phyloP scores from a whole-genome alignment of 2,113 vertebrate genomes.

The Gasterosteus nipponicus region DNA sequence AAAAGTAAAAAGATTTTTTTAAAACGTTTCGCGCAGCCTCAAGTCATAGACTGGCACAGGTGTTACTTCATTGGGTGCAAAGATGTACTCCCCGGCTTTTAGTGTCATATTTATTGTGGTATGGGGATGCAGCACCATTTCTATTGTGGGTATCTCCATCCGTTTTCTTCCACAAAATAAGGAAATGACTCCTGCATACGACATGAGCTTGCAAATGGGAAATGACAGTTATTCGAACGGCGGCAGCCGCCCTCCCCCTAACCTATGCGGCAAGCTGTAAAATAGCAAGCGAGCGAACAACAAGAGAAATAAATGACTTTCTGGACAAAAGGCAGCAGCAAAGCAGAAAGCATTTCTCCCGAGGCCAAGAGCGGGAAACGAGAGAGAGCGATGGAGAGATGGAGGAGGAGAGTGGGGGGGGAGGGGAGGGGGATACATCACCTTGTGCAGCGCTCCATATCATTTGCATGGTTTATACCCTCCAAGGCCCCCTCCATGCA shows the following conservation, averaged over 20 bases:
- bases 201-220: slow-evolving; percentile 70
- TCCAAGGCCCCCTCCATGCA: slow-evolving; percentile 84
- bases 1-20: slow-evolving; percentile 27
- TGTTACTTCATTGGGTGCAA: slow-evolving; percentile 32
- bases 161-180: slow-evolving; percentile 58
- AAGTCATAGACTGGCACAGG: slow-evolving; percentile 7
- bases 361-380: slow-evolving; percentile 71
- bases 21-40: slow-evolving; percentile 13
- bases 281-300: slow-evolving; percentile 74
- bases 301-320: slow-evolving; percentile 82
- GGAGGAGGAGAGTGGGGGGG: slow-evolving; percentile 47
- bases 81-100: slow-evolving; percentile 34
- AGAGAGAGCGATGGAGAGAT: slow-evolving; percentile 64
- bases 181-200: slow-evolving; percentile 69
- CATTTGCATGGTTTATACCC: slow-evolving; percentile 86
- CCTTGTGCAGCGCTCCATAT: slow-evolving; percentile 80
- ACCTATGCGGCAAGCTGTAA: slow-evolving; percentile 72
- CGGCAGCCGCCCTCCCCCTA: slow-evolving; percentile 39
- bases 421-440: slow-evolving; percentile 75
- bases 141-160: slow-evolving; percentile 55
- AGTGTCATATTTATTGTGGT: slow-evolving; percentile 59
- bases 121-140: slow-evolving; percentile 24
- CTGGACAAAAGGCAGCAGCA: slow-evolving; percentile 80
- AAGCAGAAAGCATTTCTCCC: slow-evolving; percentile 81
- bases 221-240: slow-evolving; percentile 73